These are phyloP conservation scores for Scaptomyza pallida DNA, from an alignment of 1,140 invertebrate species.

Conservation along the genomic window DNA sequence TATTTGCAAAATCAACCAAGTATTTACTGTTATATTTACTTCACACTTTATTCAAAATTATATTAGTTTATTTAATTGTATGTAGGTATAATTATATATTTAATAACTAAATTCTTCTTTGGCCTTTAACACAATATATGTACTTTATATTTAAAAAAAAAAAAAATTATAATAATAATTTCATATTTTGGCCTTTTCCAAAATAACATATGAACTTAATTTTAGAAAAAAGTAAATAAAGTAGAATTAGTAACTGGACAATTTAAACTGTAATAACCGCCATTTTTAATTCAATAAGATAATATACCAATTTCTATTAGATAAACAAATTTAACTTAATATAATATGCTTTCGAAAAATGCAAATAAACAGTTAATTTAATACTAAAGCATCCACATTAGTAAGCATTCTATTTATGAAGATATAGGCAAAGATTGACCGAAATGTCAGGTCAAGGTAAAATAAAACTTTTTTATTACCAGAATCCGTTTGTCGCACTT, in stretches of 20 bases:
- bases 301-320: background rate
- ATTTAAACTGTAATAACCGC: background rate
- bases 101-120: background rate
- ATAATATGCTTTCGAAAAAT: conserved; percentile 1
- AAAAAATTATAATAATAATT: too few species aligned
- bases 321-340: conserved; percentile 1
- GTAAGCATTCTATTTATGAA: too few species aligned
- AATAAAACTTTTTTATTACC: too few species aligned
- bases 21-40: too few species aligned
- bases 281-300: background rate
- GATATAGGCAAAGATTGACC: too few species aligned
- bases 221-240: background rate
- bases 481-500: too few species aligned
- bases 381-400: background rate
- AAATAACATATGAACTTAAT: too few species aligned
- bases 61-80: background rate
- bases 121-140: conserved; percentile 3
- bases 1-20: too few species aligned
- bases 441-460: too few species aligned
- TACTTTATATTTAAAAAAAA: background rate
- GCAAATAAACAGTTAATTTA: conserved; percentile 2
- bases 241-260: background rate
- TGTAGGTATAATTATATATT: background rate
- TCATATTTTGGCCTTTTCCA: too few species aligned
- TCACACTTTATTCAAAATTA: too few species aligned